phyloP scores from a whole-genome alignment of 2,888 invertebrate species.

The Lissonota sp. region DNA sequence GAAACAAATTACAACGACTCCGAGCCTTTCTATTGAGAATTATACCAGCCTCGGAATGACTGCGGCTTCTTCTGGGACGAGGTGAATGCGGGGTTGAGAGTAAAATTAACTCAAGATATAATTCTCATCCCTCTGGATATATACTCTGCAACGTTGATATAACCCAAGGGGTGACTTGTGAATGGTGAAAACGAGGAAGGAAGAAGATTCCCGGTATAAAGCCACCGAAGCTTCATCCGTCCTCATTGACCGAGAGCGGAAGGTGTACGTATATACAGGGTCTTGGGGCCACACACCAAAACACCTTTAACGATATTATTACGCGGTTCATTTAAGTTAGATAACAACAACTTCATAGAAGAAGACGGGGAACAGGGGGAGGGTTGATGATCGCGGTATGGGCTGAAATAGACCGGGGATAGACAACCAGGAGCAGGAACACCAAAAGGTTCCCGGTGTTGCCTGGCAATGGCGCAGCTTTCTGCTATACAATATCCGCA shows the following conservation, averaged over 20 bases:
- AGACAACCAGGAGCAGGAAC: slow-evolving; percentile 24
- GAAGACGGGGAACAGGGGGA: slow-evolving; percentile 40
- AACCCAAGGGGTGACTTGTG: slow-evolving; percentile 42
- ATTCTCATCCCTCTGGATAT: slow-evolving; percentile 16
- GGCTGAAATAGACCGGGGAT: slow-evolving; percentile 37
- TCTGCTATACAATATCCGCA: slow-evolving; percentile 77
- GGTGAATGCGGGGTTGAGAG: neutral
- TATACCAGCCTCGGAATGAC: slow-evolving; percentile 8
- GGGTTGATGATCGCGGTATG: slow-evolving; percentile 29
- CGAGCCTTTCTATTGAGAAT: slow-evolving; percentile 19
- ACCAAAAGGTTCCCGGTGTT: slow-evolving; percentile 63
- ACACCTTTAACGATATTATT: slow-evolving; percentile 81
- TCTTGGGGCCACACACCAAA: slow-evolving; percentile 65
- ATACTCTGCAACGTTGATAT: slow-evolving; percentile 20
- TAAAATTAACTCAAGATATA: neutral
- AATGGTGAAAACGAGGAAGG: slow-evolving; percentile 42
- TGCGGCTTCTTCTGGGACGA: neutral
- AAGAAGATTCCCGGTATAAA: slow-evolving; percentile 19
- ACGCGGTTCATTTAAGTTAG: slow-evolving; percentile 83
- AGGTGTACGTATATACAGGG: slow-evolving; percentile 56
- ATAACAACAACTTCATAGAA: slow-evolving; percentile 78
- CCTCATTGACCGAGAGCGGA: slow-evolving; percentile 69
- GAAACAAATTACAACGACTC: slow-evolving; percentile 26
- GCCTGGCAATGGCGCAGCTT: slow-evolving; percentile 64
- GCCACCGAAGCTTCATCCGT: slow-evolving; percentile 63